Conservation (phyloP, 2,888 invertebrate genomes). For the Tillus elongatus region DNA sequence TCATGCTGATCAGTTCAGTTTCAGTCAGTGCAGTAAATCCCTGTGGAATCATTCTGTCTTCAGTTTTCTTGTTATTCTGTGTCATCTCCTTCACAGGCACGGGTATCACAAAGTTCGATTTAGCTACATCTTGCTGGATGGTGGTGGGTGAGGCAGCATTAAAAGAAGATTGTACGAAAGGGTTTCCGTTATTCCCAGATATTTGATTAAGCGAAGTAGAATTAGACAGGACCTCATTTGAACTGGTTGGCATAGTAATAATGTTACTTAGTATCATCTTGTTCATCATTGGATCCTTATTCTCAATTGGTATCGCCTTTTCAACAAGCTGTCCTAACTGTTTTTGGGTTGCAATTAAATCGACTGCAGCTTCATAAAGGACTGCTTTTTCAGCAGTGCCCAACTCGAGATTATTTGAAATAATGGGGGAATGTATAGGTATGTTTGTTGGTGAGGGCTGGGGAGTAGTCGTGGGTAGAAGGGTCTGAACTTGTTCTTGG, state of each 20-base stretch:
- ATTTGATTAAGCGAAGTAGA: conserved; percentile 21
- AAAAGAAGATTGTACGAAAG: conserved; percentile 21
- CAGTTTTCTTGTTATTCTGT: conserved; percentile 36
- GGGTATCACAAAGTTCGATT: conserved; percentile 26
- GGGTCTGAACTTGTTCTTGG: conserved; percentile 10
- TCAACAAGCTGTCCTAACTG: conserved; percentile 45
- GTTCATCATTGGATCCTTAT: conserved; percentile 37
- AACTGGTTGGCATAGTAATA: conserved; percentile 22
- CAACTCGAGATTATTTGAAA: conserved; percentile 34
- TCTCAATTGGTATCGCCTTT: conserved; percentile 13
- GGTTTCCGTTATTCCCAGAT: conserved; percentile 19
- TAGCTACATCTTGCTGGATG: conserved; percentile 13
- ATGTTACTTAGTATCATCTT: no score
- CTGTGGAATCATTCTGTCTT: conserved; percentile 54
- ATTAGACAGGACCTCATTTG: conserved; percentile 13
- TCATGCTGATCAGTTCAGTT: conserved; percentile 78
- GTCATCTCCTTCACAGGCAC: conserved; percentile 30
- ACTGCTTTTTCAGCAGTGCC: conserved; percentile 63
- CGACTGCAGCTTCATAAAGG: conserved; percentile 64
- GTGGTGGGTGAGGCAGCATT: conserved; percentile 16
- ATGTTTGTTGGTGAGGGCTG: conserved; percentile 10
- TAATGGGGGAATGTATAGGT: conserved; percentile 21
- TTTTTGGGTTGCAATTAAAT: conserved; percentile 58
- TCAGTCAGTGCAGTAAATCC: conserved; percentile 78
- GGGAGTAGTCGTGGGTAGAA: conserved; percentile 15